Base-by-base conservation (phyloP, 2,797 vertebrate genomes). In the Sebastes vulpes region DNA sequence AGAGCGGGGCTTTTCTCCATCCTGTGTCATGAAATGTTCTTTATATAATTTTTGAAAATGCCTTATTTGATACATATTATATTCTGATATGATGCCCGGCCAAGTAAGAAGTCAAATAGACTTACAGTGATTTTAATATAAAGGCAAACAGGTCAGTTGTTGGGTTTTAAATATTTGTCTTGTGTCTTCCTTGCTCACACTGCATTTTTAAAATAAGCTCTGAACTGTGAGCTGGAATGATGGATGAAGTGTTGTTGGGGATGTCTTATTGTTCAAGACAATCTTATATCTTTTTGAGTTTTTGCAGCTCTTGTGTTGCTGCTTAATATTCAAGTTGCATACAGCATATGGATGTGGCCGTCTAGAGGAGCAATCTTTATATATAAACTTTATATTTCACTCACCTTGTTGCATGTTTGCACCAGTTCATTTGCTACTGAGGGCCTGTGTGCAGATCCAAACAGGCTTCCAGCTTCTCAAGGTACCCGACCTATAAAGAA, bases 1-100 rank as follows among this genome's bases (percentile, higher is more conserved):
- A 72, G 29, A 85, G 70, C 74, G 57, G 9, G 54, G 77, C 48
- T 82, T 88, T 65, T 60, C 50, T 68, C 38, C 63, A 12, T 59
- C 56, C 21, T 42, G 16, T 65, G 23, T 65, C n/a, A 65, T 65
- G 18, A 38, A 48, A 60, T 71, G 25, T 76, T 80, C 65, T 75
- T 64, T 71, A 75, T 72, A 74, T 77, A 76, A 23, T 28, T 7
- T n/a, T 5, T 29, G 5, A 46, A 77, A 28, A 28, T 5, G 4
- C 14, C 21, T 71, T 23, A 10, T 60, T 48, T 50, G n/a, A 58
- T 8, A 60, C 6, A 21, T 58, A 4, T 68, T 53, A 14, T 10
- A 63, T 16, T 42, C 23, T 11, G 12, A 61, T 2, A 60, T 54
- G 16, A n/a, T 32, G 54, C n/a, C 20, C 8, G 10, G 32, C 21